Base-by-base conservation (phyloP, 2,888 invertebrate species). In the Dioctria linearis region DNA sequence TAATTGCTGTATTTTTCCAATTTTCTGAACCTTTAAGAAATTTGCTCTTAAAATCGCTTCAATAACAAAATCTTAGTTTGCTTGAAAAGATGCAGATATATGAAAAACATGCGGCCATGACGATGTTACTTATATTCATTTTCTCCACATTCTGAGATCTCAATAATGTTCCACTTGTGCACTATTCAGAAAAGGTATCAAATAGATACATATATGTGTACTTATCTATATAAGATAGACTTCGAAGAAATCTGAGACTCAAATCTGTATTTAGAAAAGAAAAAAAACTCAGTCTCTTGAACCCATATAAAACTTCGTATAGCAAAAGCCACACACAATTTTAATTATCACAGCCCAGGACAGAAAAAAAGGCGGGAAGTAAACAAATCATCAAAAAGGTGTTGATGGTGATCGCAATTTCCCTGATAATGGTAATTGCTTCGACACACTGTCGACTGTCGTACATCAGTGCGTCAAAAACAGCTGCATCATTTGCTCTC, bases 351-450 rank as follows among this genome's bases (percentile, higher is more conserved):
- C 6, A 5, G 65, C 42, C 3, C 43, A 37, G 42, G 67, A 49
- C 67, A n/a, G 49, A 67, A 46, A n/a, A 42, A n/a, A 40, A 25
- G 25, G 43, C 46, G 5, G 46, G n/a, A 67, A 46, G 46, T 46
- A 67, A 67, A 67, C 67, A 67, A 67, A 54, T 54, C 54, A 54
- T 11, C 54, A 54, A 54, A 54, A 54, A 54, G 67, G 67, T 67
- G 67, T 6, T 67, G 67, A 49, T 46, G 67, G 25, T 37, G 67
- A 25, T 49, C 67, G 13, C 67, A n/a, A 3, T 8, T 49, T 65
- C 65, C 4, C 11, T 67, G 67, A 67, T 67, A 67, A 67, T 13
- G 11, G 54, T n/a, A 54, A 11, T 11, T 11, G 2, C 54, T 54
- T n/a, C 11, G 4, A 11, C 11, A 54, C 54, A 46, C n/a, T 66